Base-by-base conservation (phyloP, 2,888 invertebrate genomes). In the Bembecia ichneumoniformis region DNA sequence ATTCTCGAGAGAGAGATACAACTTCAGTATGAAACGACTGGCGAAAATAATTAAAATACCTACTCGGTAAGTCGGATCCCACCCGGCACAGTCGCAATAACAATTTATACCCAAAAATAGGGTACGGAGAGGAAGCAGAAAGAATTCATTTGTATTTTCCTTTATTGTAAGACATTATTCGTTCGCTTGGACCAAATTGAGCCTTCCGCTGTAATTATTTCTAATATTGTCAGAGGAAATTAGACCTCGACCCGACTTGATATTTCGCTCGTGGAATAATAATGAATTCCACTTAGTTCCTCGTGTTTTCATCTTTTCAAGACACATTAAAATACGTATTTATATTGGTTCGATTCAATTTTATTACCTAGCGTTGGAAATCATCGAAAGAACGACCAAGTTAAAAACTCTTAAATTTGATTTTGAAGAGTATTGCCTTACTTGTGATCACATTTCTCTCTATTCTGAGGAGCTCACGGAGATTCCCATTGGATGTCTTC, bases 191-290 rank as follows among this genome's bases (percentile, higher is more conserved):
- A 51, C 55, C 46, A 53, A 57, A 60, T 58, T 57, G 55, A 52
- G 47, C 50, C 48, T 49, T 57, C 53, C 45, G 49, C 52, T 55
- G 55, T 59, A 62, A 59, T 60, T 57, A 48, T 54, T 54, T 49
- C 49, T 56, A 49, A 56, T 48, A 51, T 47, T 57, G 52, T 50
- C 51, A 49, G 47, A 53, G 50, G 45, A 58, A 56, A 60, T 56
- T 53, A 51, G 46, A 60, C 57, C 55, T 58, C 44, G 46, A n/a
- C 46, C 45, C 34, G 14, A 20, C 20, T 46, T 46, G 28, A 20
- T 28, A 34, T 40, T 40, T 40, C 40, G 40, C 40, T 14, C n/a
- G 13, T 13, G 14, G 40, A 40, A 40, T 40, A 40, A 40, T 40
- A 40, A 40, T 40, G 40, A 40, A 40, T 40, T 40, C 40, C 40